These are phyloP conservation scores for Gambusia holbrooki DNA, from an alignment of 2,113 vertebrate species.

Conservation along the genomic window DNA sequence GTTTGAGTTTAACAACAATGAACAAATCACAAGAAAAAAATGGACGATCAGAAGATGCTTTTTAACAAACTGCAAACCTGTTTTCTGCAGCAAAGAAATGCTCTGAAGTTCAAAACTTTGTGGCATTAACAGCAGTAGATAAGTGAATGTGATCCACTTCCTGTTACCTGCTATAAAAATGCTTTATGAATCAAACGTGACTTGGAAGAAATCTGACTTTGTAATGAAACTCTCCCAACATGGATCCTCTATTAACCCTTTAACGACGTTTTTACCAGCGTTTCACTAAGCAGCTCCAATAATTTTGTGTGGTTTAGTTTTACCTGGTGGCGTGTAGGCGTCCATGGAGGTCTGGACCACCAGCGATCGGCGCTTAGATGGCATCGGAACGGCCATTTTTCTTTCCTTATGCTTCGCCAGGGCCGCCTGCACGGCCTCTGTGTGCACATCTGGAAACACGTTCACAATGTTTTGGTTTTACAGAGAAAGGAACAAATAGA, in stretches of 20 bases:
- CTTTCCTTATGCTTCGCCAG: constrained; percentile 96
- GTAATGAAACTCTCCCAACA: too few relatives aligned
- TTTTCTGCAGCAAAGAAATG: too few relatives aligned
- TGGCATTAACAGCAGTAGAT: too few relatives aligned
- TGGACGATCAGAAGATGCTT: neutral
- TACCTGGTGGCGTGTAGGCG: constrained; percentile 97
- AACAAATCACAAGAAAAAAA: too few relatives aligned
- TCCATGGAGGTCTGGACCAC: constrained; percentile 99
- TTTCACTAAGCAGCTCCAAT: too few relatives aligned
- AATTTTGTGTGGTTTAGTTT: neutral
- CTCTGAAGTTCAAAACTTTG: too few relatives aligned
- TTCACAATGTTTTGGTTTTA: neutral
- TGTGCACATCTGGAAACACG: constrained; percentile 89
- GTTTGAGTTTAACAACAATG: neutral
- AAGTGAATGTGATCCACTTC: too few relatives aligned
- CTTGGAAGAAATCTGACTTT: too few relatives aligned
- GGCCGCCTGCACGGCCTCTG: constrained; percentile 97
- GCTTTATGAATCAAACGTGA: too few relatives aligned
- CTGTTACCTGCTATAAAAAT: too few relatives aligned
- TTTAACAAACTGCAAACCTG: neutral
- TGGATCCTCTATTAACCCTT: too few relatives aligned
- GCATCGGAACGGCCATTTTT: constrained; percentile 99
- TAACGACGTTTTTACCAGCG: too few relatives aligned
- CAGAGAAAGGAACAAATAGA: neutral
- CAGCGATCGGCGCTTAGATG: constrained; percentile 94